phyloP scores from a whole-genome alignment of 2,888 invertebrate genomes.

The Proisotoma minuta region DNA sequence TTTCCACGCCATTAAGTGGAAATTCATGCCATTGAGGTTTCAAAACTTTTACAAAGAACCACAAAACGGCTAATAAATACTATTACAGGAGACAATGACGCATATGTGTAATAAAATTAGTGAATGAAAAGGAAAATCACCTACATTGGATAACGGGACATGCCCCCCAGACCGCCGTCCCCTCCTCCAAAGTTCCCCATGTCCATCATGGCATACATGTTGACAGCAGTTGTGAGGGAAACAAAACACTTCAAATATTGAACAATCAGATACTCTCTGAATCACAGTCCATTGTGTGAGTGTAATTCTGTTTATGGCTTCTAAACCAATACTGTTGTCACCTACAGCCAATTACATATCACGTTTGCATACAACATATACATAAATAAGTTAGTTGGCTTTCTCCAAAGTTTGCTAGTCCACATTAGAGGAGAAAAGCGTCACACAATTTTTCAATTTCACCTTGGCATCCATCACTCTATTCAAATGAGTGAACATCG shows the following conservation, averaged over 20 bases:
- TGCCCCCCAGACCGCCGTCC: constrained; percentile 29
- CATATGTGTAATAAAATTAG: background rate
- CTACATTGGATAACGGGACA: constrained; percentile 43
- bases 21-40: too few species aligned
- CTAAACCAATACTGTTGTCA: background rate
- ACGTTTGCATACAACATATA: background rate
- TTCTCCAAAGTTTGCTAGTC: background rate
- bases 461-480: constrained; percentile 8
- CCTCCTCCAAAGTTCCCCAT: constrained; percentile 46
- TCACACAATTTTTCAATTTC: constrained; percentile 9
- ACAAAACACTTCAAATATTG: background rate
- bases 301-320: too few species aligned
- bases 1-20: too few species aligned
- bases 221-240: constrained; percentile 16
- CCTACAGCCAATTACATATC: background rate
- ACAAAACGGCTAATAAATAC: too few species aligned
- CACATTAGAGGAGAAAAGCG: background rate
- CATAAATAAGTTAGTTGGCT: background rate
- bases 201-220: constrained; percentile 47
- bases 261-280: too few species aligned
- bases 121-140: constrained; percentile 9
- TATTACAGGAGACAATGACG: too few species aligned
- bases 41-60: too few species aligned
- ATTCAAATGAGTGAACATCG: background rate
- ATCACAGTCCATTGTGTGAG: too few species aligned